These are phyloP conservation scores for Spea bombifrons DNA, from an alignment of 2,113 vertebrate genomes.

Conservation along the genomic window DNA sequence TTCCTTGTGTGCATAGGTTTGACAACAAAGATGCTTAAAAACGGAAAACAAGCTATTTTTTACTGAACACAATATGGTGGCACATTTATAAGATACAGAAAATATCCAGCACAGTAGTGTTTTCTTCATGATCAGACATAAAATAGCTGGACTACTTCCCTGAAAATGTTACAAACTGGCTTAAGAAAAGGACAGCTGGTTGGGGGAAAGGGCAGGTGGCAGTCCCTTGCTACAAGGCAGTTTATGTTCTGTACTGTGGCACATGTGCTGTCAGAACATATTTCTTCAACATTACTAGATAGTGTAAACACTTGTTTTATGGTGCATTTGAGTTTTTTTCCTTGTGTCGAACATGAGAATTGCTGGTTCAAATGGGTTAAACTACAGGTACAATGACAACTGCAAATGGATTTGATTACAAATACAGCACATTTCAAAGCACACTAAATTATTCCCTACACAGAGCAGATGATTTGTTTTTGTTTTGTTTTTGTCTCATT, in stretches of 20 bases:
- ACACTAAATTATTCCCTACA: background rate
- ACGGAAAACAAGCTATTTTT: background rate
- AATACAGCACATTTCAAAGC: background rate
- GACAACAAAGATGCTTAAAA: background rate
- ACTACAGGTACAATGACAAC: background rate
- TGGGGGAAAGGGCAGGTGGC: constrained; percentile 8
- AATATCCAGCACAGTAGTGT: background rate
- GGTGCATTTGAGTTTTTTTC: too few species aligned
- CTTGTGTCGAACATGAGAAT: background rate
- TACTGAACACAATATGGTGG: background rate
- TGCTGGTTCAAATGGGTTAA: background rate
- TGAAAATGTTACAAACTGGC: background rate
- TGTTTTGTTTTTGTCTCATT: too few species aligned
- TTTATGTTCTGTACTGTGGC: constrained; percentile 5
- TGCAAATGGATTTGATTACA: background rate
- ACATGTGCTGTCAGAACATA: background rate
- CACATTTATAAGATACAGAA: background rate
- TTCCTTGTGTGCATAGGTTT: background rate
- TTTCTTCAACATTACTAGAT: constrained; percentile 7
- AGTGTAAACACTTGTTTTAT: background rate
- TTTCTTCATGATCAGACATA: background rate
- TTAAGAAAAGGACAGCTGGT: constrained; percentile 18
- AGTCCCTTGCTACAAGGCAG: background rate
- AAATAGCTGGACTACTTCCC: constrained; percentile 7
- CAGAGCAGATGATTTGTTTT: background rate